phyloP scores from a whole-genome alignment of 2,888 invertebrate species.

The Salticus scenicus region DNA sequence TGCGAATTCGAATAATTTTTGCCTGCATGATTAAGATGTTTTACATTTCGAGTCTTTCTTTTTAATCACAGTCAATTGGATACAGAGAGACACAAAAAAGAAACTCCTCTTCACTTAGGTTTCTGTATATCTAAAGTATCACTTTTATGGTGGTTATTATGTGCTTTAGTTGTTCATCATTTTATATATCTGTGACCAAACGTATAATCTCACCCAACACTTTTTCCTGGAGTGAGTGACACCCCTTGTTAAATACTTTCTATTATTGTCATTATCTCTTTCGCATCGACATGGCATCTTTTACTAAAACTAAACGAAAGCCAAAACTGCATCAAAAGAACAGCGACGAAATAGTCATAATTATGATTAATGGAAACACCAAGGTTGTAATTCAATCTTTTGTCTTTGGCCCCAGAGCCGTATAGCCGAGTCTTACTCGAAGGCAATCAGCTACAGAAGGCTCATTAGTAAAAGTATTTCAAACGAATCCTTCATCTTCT shows the following conservation, averaged over 20 bases:
- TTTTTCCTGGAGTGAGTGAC: neutral
- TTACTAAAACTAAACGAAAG: neutral
- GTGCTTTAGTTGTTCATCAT: neutral
- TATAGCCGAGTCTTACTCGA: neutral
- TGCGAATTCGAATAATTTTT: too few species aligned
- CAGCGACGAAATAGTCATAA: slow-evolving; percentile 9
- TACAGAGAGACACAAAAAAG: too few species aligned
- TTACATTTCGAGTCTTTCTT: too few species aligned
- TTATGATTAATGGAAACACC: slow-evolving; percentile 19
- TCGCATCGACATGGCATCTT: neutral
- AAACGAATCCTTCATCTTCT: neutral
- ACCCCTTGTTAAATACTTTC: neutral
- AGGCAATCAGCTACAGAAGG: slow-evolving; percentile 21
- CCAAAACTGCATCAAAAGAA: neutral
- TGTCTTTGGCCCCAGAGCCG: neutral
- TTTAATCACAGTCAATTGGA: too few species aligned
- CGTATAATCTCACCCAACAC: neutral
- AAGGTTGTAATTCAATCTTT: slow-evolving; percentile 21
- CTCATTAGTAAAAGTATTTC: slow-evolving; percentile 6
- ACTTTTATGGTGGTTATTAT: neutral
- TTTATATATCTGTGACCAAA: neutral
- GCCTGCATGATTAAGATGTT: too few species aligned
- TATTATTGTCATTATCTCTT: slow-evolving; percentile 7
- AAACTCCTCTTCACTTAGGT: too few species aligned
- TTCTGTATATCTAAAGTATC: too few species aligned